Evolutionary conservation across 1,140 invertebrate species (phyloP).

Genomic region (Capitella teleta): DNA sequence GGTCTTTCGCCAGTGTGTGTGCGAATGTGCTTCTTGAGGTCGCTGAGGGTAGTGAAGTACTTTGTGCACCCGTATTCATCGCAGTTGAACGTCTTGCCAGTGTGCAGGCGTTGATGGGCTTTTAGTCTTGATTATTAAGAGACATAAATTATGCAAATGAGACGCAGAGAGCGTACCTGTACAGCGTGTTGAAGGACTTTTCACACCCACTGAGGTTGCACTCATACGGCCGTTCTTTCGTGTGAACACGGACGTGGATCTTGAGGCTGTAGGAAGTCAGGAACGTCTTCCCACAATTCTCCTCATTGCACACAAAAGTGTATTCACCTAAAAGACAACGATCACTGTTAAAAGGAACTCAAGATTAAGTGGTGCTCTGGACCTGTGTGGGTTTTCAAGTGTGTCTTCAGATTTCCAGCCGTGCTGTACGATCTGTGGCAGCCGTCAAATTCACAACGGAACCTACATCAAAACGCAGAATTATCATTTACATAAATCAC

Average conservation of each 20-base stretch:
- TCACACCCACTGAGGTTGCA: slow-evolving; percentile 65
- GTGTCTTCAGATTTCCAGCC: slow-evolving; percentile 83
- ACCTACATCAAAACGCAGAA: slow-evolving; percentile 20
- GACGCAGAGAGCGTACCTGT: slow-evolving; percentile 47
- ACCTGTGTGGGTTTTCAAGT: slow-evolving; percentile 95
- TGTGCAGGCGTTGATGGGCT: slow-evolving; percentile 84
- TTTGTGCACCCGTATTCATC: slow-evolving; percentile 69
- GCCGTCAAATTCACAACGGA: slow-evolving; percentile 70
- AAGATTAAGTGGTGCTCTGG: slow-evolving; percentile 17
- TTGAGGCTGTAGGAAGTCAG: slow-evolving; percentile 86
- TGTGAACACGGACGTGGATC: slow-evolving; percentile 88
- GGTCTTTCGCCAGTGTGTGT: slow-evolving; percentile 86
- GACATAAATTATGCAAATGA: neutral
- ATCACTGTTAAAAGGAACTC: neutral
- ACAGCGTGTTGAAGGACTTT: slow-evolving; percentile 88
- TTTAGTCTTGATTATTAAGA: slow-evolving; percentile 52
- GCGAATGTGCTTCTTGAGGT: slow-evolving; percentile 82
- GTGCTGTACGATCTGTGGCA: slow-evolving; percentile 85
- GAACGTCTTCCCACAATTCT: slow-evolving; percentile 82
- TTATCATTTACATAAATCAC: slow-evolving; percentile 2
- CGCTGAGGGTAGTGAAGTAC: slow-evolving; percentile 85
- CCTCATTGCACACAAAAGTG: slow-evolving; percentile 79
- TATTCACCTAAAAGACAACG: slow-evolving; percentile 67
- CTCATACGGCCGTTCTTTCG: slow-evolving; percentile 81
- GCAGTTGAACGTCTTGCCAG: slow-evolving; percentile 91